Percentiles rank a stretch among this genome's conserved stretches.
These are phyloP conservation scores for Zophobas morio DNA, from an alignment of 1,140 invertebrate species.

Conservation along the genomic window DNA sequence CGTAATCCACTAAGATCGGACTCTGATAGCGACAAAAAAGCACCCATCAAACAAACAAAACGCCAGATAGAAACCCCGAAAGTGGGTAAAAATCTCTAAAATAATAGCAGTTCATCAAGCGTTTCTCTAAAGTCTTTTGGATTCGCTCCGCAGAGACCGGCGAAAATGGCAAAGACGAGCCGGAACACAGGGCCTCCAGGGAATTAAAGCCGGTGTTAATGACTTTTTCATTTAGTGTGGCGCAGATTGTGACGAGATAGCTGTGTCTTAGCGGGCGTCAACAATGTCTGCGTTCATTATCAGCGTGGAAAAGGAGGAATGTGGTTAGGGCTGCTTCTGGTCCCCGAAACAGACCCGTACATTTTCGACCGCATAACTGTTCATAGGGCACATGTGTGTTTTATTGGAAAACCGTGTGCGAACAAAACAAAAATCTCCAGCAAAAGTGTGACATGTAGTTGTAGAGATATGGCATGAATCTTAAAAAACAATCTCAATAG, in stretches of 20 bases:
- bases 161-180: slow-evolving; percentile 38
- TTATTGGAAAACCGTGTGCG: not conserved
- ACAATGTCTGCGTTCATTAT: slow-evolving; percentile 40
- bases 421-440: no score
- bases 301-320: slow-evolving; percentile 9
- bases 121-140: slow-evolving; percentile 20
- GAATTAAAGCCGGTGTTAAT: slow-evolving; percentile 47
- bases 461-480: no score
- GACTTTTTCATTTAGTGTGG: slow-evolving; percentile 48
- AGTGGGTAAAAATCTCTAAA: slow-evolving; percentile 45
- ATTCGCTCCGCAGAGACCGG: slow-evolving; percentile 33
- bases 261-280: slow-evolving; percentile 39
- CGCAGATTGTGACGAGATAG: slow-evolving; percentile 44
- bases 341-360: slow-evolving; percentile 16
- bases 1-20: slow-evolving; percentile 14
- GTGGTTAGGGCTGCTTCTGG: not conserved
- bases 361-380: slow-evolving; percentile 4
- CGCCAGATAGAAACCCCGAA: slow-evolving; percentile 44
- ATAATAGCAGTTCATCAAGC: slow-evolving; percentile 48
- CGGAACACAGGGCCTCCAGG: slow-evolving; percentile 29
- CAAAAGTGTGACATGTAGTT: no score
- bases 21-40: slow-evolving; percentile 41
- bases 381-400: slow-evolving; percentile 36
- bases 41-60: slow-evolving; percentile 47
- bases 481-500: no score